Evolutionary conservation across 2,113 vertebrate species (phyloP).

Genomic region (Dasypus novemcinctus): DNA sequence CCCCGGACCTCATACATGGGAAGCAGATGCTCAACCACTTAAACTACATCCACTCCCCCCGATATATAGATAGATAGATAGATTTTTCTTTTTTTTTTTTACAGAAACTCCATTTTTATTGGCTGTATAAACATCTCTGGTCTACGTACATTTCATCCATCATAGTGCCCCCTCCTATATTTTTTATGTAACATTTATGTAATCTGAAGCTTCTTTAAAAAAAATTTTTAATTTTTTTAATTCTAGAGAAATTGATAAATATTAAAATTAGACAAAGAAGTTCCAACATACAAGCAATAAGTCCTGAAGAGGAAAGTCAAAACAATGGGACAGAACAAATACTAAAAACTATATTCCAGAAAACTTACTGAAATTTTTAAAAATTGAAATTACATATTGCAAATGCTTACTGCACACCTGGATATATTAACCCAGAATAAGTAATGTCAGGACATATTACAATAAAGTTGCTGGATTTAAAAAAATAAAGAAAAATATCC

Average conservation of each 20-base stretch:
- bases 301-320: constrained; percentile 15
- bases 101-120: too few relatives aligned
- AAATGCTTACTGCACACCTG: background rate
- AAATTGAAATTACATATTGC: background rate
- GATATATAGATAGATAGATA: too few relatives aligned
- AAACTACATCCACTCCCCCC: too few relatives aligned
- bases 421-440: constrained; percentile 20
- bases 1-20: too few relatives aligned
- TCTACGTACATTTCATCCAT: too few relatives aligned
- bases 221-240: background rate
- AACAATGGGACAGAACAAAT: background rate
- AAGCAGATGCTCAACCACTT: too few relatives aligned
- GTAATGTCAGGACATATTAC: background rate
- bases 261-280: background rate
- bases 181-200: too few relatives aligned
- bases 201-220: too few relatives aligned
- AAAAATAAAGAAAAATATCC: background rate
- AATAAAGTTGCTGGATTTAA: background rate
- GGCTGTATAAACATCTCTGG: too few relatives aligned
- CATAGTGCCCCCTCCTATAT: too few relatives aligned
- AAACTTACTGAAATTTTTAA: background rate
- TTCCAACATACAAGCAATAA: background rate
- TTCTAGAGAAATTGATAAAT: background rate
- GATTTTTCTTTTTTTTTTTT: too few relatives aligned
- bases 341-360: background rate